Evolutionary conservation across 2,797 vertebrate species (phyloP).

Genomic region (Amblyopsis hoosieri): DNA sequence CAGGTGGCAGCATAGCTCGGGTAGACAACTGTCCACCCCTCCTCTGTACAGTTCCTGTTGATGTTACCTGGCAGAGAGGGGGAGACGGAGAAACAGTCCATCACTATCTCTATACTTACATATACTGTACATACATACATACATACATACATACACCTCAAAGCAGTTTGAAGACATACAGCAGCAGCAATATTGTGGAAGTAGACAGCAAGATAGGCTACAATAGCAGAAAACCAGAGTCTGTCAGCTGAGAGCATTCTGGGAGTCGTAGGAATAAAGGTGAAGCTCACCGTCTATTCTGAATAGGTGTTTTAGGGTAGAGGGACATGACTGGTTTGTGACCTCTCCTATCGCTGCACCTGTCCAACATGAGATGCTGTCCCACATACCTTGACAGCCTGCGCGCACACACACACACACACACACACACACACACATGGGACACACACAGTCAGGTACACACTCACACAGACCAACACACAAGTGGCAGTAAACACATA

Average conservation of each 20-base stretch:
- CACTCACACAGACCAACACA: constrained; percentile 23
- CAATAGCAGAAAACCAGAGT: no score
- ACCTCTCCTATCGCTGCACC: constrained; percentile 55
- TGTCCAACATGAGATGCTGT: constrained; percentile 71
- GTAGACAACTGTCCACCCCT: constrained; percentile 87
- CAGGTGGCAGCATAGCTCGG: constrained; percentile 84
- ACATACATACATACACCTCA: no score
- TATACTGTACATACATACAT: background rate
- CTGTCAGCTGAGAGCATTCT: background rate
- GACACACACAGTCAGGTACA: constrained; percentile 16
- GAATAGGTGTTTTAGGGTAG: constrained; percentile 62
- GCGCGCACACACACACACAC: constrained; percentile 33
- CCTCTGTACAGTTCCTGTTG: constrained; percentile 86
- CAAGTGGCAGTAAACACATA: background rate
- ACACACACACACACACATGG: constrained; percentile 6
- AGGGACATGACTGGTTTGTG: constrained; percentile 64
- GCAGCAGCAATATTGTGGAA: no score
- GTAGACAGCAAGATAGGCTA: no score
- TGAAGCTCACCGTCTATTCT: constrained; percentile 65
- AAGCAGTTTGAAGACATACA: no score
- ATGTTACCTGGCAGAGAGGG: constrained; percentile 70
- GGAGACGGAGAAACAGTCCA: background rate
- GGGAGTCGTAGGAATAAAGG: background rate
- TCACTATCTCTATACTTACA: background rate
- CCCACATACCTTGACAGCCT: constrained; percentile 75